These are phyloP conservation scores for Naja naja DNA, from an alignment of 2,113 vertebrate species.

Conservation along the genomic window DNA sequence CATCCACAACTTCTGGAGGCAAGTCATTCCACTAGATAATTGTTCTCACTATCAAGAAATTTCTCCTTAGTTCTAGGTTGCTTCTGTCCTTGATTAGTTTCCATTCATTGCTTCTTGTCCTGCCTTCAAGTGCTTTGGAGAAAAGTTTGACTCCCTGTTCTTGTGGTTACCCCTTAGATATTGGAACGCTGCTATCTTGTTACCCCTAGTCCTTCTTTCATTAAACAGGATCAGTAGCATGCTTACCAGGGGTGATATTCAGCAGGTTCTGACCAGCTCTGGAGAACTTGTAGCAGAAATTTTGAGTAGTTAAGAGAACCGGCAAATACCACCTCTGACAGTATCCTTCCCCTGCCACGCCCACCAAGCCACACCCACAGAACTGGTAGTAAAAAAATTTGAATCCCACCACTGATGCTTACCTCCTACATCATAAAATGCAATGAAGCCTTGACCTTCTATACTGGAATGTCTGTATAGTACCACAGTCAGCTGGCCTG, in stretches of 20 bases:
- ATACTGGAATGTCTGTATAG: neutral
- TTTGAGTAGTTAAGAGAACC: no score
- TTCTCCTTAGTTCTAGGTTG: neutral
- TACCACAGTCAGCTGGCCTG: neutral
- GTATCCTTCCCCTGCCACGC: no score
- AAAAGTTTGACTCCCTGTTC: neutral
- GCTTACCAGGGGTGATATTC: no score
- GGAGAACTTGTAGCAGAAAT: no score
- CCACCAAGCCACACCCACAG: no score
- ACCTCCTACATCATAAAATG: conserved; percentile 1
- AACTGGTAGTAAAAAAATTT: no score
- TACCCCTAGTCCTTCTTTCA: neutral
- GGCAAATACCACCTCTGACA: no score
- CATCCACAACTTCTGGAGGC: neutral
- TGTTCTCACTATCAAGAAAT: neutral
- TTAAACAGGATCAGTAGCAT: neutral
- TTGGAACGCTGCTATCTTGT: neutral
- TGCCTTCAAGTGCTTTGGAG: neutral
- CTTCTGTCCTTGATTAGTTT: neutral
- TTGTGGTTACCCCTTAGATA: neutral
- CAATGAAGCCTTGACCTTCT: neutral
- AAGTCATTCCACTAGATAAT: neutral
- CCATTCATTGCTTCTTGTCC: neutral
- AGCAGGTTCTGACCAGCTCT: no score
- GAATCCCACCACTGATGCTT: neutral